phyloP scores from a whole-genome alignment of 2,888 invertebrate species.

The Caenorhabditis angaria region DNA sequence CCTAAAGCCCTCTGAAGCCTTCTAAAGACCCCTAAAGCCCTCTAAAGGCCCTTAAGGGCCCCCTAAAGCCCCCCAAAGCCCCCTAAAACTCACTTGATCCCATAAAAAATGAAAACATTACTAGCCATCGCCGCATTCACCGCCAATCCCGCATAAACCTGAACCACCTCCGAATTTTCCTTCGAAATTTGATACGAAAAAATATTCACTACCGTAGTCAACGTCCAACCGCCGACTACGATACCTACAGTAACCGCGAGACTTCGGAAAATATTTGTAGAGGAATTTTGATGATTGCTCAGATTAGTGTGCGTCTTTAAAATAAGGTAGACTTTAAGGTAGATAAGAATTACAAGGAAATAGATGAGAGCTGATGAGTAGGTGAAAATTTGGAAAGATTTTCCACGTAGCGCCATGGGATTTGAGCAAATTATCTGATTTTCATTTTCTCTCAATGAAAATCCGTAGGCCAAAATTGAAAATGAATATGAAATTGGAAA shows the following conservation, averaged over 20 bases:
- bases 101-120: slow-evolving; percentile 47
- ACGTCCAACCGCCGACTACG: slow-evolving; percentile 42
- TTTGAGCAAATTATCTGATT: no score
- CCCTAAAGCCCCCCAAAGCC: no score
- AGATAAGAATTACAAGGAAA: slow-evolving; percentile 28
- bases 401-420: slow-evolving; percentile 39
- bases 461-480: slow-evolving; percentile 25
- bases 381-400: slow-evolving; percentile 41
- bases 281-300: no score
- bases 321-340: slow-evolving; percentile 28
- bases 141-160: slow-evolving; percentile 49
- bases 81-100: slow-evolving; percentile 40
- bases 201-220: slow-evolving; percentile 36
- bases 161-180: slow-evolving; percentile 24
- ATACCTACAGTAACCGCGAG: slow-evolving; percentile 41
- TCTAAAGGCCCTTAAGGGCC: no score
- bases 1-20: no score
- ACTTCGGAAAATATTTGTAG: slow-evolving; percentile 41
- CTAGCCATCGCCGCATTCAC: slow-evolving; percentile 42
- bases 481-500: slow-evolving; percentile 36
- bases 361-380: slow-evolving; percentile 42
- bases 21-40: no score
- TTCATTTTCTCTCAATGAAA: no score
- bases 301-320: no score
- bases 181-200: slow-evolving; percentile 20